Evolutionary conservation across 2,888 invertebrate species (phyloP), one percentile per base, ranked within the genome.

Genomic region (Adineta ricciae): DNA sequence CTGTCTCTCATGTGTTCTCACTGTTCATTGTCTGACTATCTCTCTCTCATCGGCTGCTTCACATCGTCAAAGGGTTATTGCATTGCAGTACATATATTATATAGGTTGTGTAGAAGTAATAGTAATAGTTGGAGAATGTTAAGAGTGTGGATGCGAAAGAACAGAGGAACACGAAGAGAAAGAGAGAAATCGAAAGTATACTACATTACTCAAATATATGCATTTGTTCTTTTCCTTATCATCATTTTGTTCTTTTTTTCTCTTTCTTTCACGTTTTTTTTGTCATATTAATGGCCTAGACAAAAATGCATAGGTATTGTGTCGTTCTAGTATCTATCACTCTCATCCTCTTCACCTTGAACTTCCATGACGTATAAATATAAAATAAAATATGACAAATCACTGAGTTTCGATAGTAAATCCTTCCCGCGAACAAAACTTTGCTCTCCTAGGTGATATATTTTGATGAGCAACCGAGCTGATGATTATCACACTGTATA

Each of bases 131-230:
- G n/a, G 32, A 2, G 64, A 32, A 64, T 19, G 64, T 64, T 64
- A 64, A 64, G 64, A 4, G 64, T 64, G 27, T 64, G 32, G 32
- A 64, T 64, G 64, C 16, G 32, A 32, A 64, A 32, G 64, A 27
- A 64, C 32, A 24, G 7, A 52, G 52, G 32, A 32, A 19, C 19
- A 36, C 19, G 32, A 32, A 27, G 19, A 46, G 56, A 64, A 32
- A 32, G 64, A 64, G 64, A 64, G 32, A 64, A 64, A 64, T 64
- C 64, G 64, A 64, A 64, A 64, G 64, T 64, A 19, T 64, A 64
- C 16, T 36, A 64, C 64, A 64, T 64, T 64, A 64, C 32, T 36
- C 64, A 64, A 64, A 64, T 27, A 36, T 32, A 36, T 64, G 32
- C 27, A 32, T 64, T 64, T 64, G 64, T 19, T 64, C 64, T 64